Conservation (phyloP, 2,113 vertebrate species). For the mouse (Mus musculus) region GRCm39 chr14:12343501-12344000, state of each 20-base stretch:
- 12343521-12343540: neutral
- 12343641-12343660: neutral
- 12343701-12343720: neutral
- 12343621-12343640: neutral
- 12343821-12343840: neutral
- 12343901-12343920: neutral
- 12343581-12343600: neutral
- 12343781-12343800: slow-evolving; percentile 42
- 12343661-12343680: neutral
- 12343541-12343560: neutral
- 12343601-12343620: neutral
- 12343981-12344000: neutral
- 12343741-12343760: neutral
- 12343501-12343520: neutral
- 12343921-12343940: neutral
- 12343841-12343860: slow-evolving; percentile 18
- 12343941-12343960: neutral
- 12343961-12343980: neutral
- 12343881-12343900: neutral
- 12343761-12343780: neutral
- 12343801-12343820: neutral
- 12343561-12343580: neutral
- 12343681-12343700: neutral
- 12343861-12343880: neutral
- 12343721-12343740: neutral